Base-by-base conservation (phyloP, 2,113 vertebrate species). In the Odontophorus gujanensis region DNA sequence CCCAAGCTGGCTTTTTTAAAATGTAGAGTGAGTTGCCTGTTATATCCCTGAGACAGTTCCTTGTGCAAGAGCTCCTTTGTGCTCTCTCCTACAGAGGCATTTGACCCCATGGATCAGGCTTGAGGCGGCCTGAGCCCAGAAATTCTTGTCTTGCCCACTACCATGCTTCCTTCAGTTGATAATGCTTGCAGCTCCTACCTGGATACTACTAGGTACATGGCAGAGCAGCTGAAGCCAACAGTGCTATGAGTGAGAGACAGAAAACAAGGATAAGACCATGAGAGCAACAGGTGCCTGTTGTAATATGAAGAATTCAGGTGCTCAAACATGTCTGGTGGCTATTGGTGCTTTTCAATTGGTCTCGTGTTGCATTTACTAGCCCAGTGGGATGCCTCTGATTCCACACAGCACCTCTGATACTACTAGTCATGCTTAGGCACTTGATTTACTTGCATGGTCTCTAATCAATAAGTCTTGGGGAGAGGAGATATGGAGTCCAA, bases 151-250 rank as follows among this genome's bases (percentile, higher is more conserved):
- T 38, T 30, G 12, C 22, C 77, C 36, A 22, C 18, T 26, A 69
- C 55, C 65, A 20, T 73, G 25, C 43, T 47, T 59, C 30, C 51
- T 87, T 47, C 40, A 11, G 17, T 0, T 40, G 45, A 7, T 12
- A 77, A n/a, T 1, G 7, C 24, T 16, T 32, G 14, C 48, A 83
- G 63, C 22, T 40, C 8, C 73, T 28, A 34, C 11, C 55, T 73
- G 0, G 0, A 19, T 40, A 12, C n/a, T 34, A 68, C 34, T 21
- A 19, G 58, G 43, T 28, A 11, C 55, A 61, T 2, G 68, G 43
- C 48, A 83, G 55, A 77, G 77, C 11, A 48, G n/a, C 73, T 81
- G 74, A 85, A 89, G 28, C 13, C 15, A 10, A 5, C 3, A 11
- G 2, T 1, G 7, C 12, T 18, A 2, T n/a, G 11, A 81, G n/a